Percentiles rank a stretch among this genome's conserved stretches.
Evolutionary conservation across 2,888 invertebrate genomes (phyloP).

Genomic region (Adelphocoris suturalis): DNA sequence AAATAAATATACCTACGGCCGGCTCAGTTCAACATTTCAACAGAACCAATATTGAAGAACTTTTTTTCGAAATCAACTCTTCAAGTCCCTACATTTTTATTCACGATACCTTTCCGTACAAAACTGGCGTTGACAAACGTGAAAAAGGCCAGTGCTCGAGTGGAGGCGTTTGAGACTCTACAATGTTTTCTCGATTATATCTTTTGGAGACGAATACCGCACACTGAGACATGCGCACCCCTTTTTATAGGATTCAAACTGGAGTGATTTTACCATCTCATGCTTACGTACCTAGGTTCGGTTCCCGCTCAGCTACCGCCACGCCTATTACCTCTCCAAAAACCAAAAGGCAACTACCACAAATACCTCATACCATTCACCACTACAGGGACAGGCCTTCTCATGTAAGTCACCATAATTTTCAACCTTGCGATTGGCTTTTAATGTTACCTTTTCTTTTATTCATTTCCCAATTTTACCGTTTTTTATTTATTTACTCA

Average conservation of each 20-base stretch:
- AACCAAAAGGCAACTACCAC: constrained; percentile 94
- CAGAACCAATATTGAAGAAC: background rate
- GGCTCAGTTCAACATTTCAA: too few species aligned
- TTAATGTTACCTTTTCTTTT: background rate
- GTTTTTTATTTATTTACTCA: too few species aligned
- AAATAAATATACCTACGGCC: too few species aligned
- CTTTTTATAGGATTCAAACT: constrained; percentile 69
- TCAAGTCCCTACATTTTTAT: too few species aligned
- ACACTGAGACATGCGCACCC: constrained; percentile 69
- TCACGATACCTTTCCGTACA: background rate
- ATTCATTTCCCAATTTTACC: too few species aligned
- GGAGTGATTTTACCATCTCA: constrained; percentile 80
- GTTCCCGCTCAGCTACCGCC: constrained; percentile 92
- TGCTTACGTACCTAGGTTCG: constrained; percentile 85
- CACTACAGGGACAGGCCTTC: constrained; percentile 86
- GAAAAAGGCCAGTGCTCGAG: constrained; percentile 35
- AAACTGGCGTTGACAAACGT: background rate
- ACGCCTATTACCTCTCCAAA: constrained; percentile 97
- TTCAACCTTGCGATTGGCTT: constrained; percentile 17
- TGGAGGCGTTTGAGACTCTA: background rate
- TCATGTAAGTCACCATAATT: constrained; percentile 75
- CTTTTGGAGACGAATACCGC: constrained; percentile 26
- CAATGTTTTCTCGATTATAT: background rate
- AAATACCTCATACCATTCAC: constrained; percentile 86
- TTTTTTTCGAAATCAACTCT: background rate